Base-by-base conservation (phyloP, 2,888 invertebrate genomes). In the Nesidiocoris tenuis region DNA sequence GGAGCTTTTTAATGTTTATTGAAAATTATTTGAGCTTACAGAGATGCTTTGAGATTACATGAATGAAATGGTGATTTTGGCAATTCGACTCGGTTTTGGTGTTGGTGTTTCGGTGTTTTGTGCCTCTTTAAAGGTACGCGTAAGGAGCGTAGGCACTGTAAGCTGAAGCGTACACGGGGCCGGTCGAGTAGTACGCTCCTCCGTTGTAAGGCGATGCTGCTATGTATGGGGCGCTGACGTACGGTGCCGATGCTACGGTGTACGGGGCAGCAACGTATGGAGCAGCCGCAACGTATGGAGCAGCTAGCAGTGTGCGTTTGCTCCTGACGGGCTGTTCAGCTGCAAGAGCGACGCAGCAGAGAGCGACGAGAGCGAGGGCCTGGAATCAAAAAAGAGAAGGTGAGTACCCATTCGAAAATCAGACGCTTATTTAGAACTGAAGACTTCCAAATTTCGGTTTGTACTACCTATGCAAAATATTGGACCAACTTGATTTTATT, bases 181-280 rank as follows among this genome's bases (percentile, higher is more conserved):
- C 57, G 16, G 74, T 24, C 17, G 61, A 18, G 66, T 75, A 75
- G 66, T 75, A 75, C 23, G 66, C 63, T 2, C 63, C 74, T 18
- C 66, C 65, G 74, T 66, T 66, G 66, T 75, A 75, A 3, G 74
- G 74, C 2, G 74, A 74, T 7, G 68, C 68, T 17, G 75, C 67
- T 57, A 67, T 59, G 54, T 75, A 75, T 16, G 75, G 25, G 7
- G 72, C 61, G 54, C 55, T 63, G 39, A 66, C 75, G 25, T 71
- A 71, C 17, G 71, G 71, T 5, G n/a, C n/a, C n/a, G n/a, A n/a
- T n/a, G n/a, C n/a, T n/a, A n/a, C 9, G 9, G 64, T 5, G 64
- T 68, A 68, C 17, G 71, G 72, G 1, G 74, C 24, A 24, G 64
- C 25, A 16, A 63, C 63, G 12, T 54, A 63, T 17, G 63, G 64